These are phyloP conservation scores for Himalopsyche phryganea DNA, from an alignment of 1,140 invertebrate species.

Conservation along the genomic window DNA sequence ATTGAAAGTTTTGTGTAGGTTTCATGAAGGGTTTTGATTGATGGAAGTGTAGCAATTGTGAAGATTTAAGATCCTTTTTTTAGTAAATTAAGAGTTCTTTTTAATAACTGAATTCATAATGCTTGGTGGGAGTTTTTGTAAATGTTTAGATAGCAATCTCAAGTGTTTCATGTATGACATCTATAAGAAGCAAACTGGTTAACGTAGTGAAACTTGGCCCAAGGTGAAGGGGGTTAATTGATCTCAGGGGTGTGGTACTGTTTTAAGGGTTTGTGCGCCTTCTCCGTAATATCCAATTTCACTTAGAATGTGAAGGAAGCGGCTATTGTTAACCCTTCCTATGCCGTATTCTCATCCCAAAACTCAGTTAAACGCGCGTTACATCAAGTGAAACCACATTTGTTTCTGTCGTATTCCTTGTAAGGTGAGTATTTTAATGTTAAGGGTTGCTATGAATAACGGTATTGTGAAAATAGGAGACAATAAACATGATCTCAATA, in stretches of 20 bases:
- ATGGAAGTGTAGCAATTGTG: too few relatives aligned
- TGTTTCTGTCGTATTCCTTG: constrained; percentile 16
- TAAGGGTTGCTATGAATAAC: constrained; percentile 7
- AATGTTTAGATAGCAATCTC: too few relatives aligned
- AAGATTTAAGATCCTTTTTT: too few relatives aligned
- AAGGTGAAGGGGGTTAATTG: constrained; percentile 30
- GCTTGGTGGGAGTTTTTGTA: too few relatives aligned
- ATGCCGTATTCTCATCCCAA: not conserved
- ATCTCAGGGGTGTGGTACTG: constrained; percentile 32
- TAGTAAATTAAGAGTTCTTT: too few relatives aligned
- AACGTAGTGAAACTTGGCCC: constrained; percentile 21
- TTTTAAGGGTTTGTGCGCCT: constrained; percentile 28
- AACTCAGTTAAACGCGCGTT: constrained; percentile 12
- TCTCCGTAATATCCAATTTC: constrained; percentile 31
- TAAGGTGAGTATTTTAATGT: constrained; percentile 22
- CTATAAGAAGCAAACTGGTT: too few relatives aligned
- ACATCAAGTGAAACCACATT: constrained; percentile 21
- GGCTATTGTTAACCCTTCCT: constrained; percentile 19
- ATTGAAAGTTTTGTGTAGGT: too few relatives aligned
- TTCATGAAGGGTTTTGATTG: too few relatives aligned
- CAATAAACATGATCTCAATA: too few relatives aligned
- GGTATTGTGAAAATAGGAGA: too few relatives aligned
- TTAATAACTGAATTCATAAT: too few relatives aligned
- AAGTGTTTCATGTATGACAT: too few relatives aligned
- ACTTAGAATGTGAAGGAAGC: constrained; percentile 25